Conservation (phyloP, 1,140 invertebrate species). For the Pararge aegeria region DNA sequence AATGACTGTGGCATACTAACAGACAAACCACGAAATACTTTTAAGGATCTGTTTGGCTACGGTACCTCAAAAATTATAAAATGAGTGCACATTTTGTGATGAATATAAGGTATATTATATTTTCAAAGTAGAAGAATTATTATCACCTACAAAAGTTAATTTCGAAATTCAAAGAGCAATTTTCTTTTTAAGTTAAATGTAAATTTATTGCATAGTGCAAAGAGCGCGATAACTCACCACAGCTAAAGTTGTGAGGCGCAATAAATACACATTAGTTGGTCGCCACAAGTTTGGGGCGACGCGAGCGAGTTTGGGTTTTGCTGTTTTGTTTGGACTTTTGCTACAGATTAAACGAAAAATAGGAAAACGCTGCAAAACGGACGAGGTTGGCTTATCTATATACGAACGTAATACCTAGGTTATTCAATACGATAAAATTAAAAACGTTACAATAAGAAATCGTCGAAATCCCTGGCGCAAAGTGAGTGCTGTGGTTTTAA, state of each 20-base stretch:
- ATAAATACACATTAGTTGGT: constrained; percentile 26
- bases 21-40: no score
- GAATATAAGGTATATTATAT: no score
- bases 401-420: neutral
- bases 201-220: constrained; percentile 17
- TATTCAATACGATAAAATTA: no score
- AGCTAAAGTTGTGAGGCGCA: constrained; percentile 19
- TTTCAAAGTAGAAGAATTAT: no score
- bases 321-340: neutral
- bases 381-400: neutral
- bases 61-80: no score
- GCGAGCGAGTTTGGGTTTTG: constrained; percentile 11
- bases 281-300: constrained; percentile 14
- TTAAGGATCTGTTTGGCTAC: no score
- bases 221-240: constrained; percentile 11
- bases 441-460: no score
- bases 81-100: no score
- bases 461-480: no score
- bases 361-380: neutral
- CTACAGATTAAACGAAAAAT: neutral
- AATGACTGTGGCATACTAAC: no score
- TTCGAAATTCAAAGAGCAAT: constrained; percentile 7
- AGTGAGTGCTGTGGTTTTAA: no score
- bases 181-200: constrained; percentile 20
- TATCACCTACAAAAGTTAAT: neutral